A percentile compares a stretch with the other conserved stretches of the same genome.
Conservation (phyloP, 37 sponge, comb jelly and placozoan species). For the Halisarca cf. caerulea region DNA sequence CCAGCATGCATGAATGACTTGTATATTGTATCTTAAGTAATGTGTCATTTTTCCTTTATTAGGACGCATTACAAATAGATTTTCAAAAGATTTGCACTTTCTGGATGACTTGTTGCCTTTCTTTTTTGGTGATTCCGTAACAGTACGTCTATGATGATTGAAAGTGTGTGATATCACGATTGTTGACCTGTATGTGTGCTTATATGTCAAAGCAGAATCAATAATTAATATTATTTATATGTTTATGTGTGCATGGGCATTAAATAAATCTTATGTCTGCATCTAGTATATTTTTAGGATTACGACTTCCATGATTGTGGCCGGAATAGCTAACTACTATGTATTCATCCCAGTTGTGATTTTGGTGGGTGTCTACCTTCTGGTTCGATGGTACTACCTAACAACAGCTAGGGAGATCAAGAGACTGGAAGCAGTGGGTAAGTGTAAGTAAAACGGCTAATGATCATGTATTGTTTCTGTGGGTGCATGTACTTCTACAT, state of each 20-base stretch:
- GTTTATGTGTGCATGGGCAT: not conserved
- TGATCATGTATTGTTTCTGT: no score
- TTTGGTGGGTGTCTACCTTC: conserved; percentile 36
- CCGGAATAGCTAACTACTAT: conserved; percentile 51
- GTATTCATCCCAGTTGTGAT: conserved; percentile 45
- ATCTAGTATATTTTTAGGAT: conserved; percentile 46
- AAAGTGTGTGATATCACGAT: not conserved
- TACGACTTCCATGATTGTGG: conserved; percentile 41
- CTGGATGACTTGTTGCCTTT: conserved; percentile 40
- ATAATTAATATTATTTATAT: not conserved
- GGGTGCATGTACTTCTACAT: no score
- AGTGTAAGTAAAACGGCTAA: no score
- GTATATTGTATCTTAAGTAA: not conserved
- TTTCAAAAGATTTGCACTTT: conserved; percentile 45
- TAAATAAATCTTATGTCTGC: not conserved
- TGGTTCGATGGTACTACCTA: conserved; percentile 61
- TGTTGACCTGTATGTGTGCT: no score
- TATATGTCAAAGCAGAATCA: no score
- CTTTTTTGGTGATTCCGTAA: conserved; percentile 10
- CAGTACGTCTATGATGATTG: conserved; percentile 30
- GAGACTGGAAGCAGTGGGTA: conserved; percentile 79
- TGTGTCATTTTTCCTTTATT: not conserved
- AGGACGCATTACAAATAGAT: conserved; percentile 61
- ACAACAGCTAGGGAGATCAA: conserved; percentile 68
- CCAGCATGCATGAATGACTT: no score